These are phyloP conservation scores for Anoplopoma fimbria DNA, from an alignment of 2,113 vertebrate genomes.

Conservation along the genomic window DNA sequence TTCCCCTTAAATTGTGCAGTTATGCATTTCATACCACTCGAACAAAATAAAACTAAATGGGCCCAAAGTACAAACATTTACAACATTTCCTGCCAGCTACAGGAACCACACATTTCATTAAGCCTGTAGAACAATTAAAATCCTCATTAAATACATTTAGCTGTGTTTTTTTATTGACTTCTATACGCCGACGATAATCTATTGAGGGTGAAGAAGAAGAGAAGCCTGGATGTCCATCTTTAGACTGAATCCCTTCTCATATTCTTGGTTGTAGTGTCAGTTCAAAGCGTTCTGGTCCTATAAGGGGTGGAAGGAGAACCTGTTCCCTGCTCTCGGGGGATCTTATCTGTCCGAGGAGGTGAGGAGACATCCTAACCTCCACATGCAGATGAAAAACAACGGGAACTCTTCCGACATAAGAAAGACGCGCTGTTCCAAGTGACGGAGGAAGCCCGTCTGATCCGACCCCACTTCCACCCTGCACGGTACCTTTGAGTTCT, in stretches of 20 bases:
- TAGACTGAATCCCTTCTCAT: too few relatives aligned
- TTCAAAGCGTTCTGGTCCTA: too few relatives aligned
- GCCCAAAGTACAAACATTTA: background rate
- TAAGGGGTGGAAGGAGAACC: too few relatives aligned
- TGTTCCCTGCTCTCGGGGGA: background rate
- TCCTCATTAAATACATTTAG: too few relatives aligned
- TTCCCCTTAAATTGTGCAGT: background rate
- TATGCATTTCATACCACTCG: background rate
- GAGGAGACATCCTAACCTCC: slow-evolving; percentile 86
- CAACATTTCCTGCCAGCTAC: too few relatives aligned
- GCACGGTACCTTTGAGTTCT: slow-evolving; percentile 45
- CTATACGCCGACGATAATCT: too few relatives aligned
- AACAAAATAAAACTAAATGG: background rate
- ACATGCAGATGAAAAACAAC: slow-evolving; percentile 89
- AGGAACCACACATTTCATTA: too few relatives aligned
- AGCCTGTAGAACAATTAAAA: too few relatives aligned
- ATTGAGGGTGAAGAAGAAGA: too few relatives aligned
- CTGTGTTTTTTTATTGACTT: too few relatives aligned
- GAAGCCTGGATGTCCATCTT: too few relatives aligned
- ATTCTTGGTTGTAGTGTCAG: background rate
- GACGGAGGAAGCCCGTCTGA: slow-evolving; percentile 76
- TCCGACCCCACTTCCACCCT: slow-evolving; percentile 43
- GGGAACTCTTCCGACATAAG: slow-evolving; percentile 89
- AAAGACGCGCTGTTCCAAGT: slow-evolving; percentile 84
- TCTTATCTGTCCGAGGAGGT: slow-evolving; percentile 42